These are phyloP conservation scores for Odocoileus virginianus DNA, from an alignment of 2,113 vertebrate genomes.

Conservation along the genomic window DNA sequence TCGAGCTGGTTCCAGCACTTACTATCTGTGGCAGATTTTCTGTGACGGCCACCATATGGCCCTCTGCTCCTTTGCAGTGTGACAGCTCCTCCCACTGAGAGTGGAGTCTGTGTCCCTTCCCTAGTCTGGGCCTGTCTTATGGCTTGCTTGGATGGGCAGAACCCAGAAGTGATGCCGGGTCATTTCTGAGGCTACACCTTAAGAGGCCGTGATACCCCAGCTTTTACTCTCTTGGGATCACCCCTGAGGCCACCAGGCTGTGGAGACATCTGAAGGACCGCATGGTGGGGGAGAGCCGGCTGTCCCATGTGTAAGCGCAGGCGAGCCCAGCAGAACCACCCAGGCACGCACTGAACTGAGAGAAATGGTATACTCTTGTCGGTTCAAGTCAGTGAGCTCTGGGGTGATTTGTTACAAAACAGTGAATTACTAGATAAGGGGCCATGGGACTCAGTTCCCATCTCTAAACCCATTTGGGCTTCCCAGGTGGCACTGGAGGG, in stretches of 20 bases:
- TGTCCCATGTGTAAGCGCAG: not conserved
- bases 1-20: not conserved
- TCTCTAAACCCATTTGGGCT: not conserved
- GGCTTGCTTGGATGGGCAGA: not conserved
- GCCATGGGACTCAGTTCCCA: not conserved
- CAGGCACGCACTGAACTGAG: not conserved
- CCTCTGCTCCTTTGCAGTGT: not conserved
- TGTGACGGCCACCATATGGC: not conserved
- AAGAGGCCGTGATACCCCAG: not conserved
- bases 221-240: not conserved
- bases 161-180: not conserved
- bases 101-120: not conserved
- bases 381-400: not conserved
- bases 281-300: accelerated
- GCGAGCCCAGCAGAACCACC: no score
- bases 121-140: not conserved
- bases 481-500: not conserved
- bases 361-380: not conserved
- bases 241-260: no score
- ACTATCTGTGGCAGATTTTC: not conserved
- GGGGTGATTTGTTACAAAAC: not conserved
- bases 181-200: not conserved
- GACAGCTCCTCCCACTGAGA: not conserved
- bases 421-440: not conserved
- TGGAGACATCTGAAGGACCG: not conserved